A percentile compares a stretch with the other conserved stretches of the same genome.
These are phyloP conservation scores for Chauna torquata DNA, from an alignment of 2,113 vertebrate species.

Conservation along the genomic window DNA sequence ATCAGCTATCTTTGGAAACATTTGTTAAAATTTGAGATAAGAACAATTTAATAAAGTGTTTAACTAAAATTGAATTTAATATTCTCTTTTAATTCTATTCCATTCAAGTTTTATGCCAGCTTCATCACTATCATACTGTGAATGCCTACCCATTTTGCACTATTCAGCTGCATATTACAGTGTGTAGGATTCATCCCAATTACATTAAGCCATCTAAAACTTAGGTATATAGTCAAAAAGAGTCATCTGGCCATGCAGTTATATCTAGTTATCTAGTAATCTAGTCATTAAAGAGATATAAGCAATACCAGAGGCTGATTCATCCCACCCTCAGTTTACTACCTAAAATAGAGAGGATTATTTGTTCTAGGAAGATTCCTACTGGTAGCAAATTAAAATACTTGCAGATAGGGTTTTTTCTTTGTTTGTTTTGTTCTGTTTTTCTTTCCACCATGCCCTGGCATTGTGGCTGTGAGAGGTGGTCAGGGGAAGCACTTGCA, in stretches of 20 bases:
- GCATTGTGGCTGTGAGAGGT: not conserved
- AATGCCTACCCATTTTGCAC: not conserved
- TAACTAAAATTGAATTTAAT: not conserved
- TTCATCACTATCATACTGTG: not conserved
- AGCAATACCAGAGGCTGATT: not conserved
- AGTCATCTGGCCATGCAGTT: not conserved
- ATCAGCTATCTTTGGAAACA: slow-evolving; percentile 16
- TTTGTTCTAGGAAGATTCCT: not conserved
- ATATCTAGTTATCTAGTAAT: not conserved
- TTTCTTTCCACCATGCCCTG: not conserved
- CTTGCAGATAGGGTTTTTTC: not conserved
- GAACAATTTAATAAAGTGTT: not conserved
- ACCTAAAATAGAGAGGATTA: not conserved
- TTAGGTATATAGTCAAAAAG: not conserved
- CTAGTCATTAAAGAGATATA: not conserved
- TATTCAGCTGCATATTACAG: not conserved
- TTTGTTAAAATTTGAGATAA: slow-evolving; percentile 16
- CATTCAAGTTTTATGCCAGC: not conserved
- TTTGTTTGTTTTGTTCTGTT: not conserved
- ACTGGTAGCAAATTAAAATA: not conserved
- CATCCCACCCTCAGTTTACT: not conserved
- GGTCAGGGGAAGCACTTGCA: not conserved
- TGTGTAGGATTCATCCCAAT: not conserved
- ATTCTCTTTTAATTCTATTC: not conserved
- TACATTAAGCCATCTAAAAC: not conserved